A percentile compares a stretch with the other conserved stretches of the same genome.
phyloP scores from a whole-genome alignment of 2,888 invertebrate species.

The Philereme transversata region DNA sequence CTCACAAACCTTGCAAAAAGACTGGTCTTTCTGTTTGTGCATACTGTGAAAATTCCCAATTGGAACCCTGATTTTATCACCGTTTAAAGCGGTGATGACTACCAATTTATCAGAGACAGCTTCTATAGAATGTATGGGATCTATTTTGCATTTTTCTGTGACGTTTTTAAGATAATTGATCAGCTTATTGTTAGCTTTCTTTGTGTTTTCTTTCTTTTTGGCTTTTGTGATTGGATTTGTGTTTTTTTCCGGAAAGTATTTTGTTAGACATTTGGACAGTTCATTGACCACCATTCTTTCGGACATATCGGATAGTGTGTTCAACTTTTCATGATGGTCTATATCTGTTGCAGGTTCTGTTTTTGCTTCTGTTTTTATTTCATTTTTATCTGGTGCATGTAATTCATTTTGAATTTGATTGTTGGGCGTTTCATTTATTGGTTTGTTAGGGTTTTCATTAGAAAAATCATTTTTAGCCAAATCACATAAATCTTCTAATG shows the following conservation, averaged over 20 bases:
- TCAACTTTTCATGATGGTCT: not conserved
- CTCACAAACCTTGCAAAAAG: conserved; percentile 28
- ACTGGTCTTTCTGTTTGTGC: conserved; percentile 28
- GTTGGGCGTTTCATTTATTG: not conserved
- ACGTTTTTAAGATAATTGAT: conserved; percentile 17
- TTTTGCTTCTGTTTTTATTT: not conserved
- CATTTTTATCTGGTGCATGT: not conserved
- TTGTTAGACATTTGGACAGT: not conserved
- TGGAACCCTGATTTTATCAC: conserved; percentile 30
- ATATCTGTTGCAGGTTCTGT: not conserved
- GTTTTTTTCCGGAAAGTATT: not conserved
- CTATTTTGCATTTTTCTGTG: conserved; percentile 13
- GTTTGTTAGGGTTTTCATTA: not conserved
- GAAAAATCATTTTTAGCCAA: not conserved
- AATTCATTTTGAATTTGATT: not conserved
- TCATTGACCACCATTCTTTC: not conserved
- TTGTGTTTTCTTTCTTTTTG: conserved; percentile 4
- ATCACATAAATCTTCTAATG: not conserved
- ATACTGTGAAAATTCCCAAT: conserved; percentile 40
- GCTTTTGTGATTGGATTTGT: conserved; percentile 4
- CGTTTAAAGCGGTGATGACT: conserved; percentile 35
- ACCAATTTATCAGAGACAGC: conserved; percentile 23
- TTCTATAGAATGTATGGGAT: conserved; percentile 25
- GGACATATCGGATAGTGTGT: not conserved
- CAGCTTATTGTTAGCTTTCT: conserved; percentile 7